Base-by-base conservation (phyloP, 2,113 vertebrate species). In the Pangasianodon hypophthalmus region DNA sequence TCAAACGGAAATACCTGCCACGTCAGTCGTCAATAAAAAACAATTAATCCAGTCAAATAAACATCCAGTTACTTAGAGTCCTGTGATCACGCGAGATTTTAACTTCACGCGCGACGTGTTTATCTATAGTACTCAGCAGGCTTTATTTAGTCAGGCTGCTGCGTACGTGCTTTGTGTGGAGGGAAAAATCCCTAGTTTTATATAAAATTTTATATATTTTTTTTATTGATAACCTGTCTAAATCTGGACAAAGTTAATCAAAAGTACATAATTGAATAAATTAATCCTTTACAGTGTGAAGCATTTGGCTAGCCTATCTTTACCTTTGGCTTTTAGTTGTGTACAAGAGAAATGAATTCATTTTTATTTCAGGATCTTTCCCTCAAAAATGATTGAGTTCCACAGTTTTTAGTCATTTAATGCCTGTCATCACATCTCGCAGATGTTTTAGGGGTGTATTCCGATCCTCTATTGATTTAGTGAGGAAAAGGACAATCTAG, bases 81-180 rank as follows among this genome's bases (percentile, higher is more conserved):
- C 1, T 48, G 41, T 79, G n/a, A 77, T 85, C 14, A 79, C 83
- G 88, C 88, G 83, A 89, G 88, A 88, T 83, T 83, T 82, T 4
- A 3, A 19, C 48, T 83, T 84, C 79, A 71, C 79, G 32, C 87
- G 87, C 7, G 87, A 80, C 1, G n/a, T 82, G 58, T 67, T 88
- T 82, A 64, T 80, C 41, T 58, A 24, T 24, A 37, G 73, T 52
- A n/a, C 54, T 79, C 67, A 19, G 11, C 16, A 37, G 52, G 67
- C 26, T 86, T 48, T 89, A 82, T 82, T 82, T 82, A 82, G 79
- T 54, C 79, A 54, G 26, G 16, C 79, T 82, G 50, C 2, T 54
- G 54, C 24, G 80, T 50, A 26, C 11, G 44, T 50, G 24, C 44
- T 79, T 14, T 24, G 52, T 58, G n/a, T 24, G 19, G 11, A 13